Conservation (phyloP, 2,113 vertebrate genomes). For the Phrynocephalus versicolor region DNA sequence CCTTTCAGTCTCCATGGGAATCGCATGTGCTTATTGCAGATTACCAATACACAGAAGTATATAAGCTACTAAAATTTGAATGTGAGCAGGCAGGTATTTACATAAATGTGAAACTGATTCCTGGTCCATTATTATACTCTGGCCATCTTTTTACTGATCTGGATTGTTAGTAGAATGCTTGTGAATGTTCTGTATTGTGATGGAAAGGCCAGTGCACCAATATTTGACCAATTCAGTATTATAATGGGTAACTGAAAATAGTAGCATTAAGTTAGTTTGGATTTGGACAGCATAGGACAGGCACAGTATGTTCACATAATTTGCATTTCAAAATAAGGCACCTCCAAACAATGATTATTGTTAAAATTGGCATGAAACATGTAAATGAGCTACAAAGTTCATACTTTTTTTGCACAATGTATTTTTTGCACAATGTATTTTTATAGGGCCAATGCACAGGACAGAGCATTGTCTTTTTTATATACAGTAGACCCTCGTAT, state of each 20-base stretch:
- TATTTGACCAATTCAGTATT: neutral
- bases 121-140: neutral
- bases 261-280: neutral
- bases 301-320: neutral
- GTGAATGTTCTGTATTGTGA: neutral
- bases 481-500: too few species aligned
- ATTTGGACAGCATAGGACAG: neutral
- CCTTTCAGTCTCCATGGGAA: constrained; percentile 9
- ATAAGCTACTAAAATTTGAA: constrained; percentile 9
- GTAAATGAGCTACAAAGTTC: too few species aligned
- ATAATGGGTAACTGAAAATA: neutral
- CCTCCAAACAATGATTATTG: neutral
- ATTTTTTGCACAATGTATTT: too few species aligned
- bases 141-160: neutral
- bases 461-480: too few species aligned
- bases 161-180: neutral
- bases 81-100: neutral
- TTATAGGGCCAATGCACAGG: too few species aligned
- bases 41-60: constrained; percentile 14
- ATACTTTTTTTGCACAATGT: too few species aligned
- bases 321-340: too few species aligned
- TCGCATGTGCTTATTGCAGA: constrained; percentile 6
- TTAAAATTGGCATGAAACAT: too few species aligned
- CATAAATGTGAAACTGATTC: neutral
- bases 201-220: neutral